phyloP scores from a whole-genome alignment of 2,888 invertebrate species.

The Pandemis heparana region DNA sequence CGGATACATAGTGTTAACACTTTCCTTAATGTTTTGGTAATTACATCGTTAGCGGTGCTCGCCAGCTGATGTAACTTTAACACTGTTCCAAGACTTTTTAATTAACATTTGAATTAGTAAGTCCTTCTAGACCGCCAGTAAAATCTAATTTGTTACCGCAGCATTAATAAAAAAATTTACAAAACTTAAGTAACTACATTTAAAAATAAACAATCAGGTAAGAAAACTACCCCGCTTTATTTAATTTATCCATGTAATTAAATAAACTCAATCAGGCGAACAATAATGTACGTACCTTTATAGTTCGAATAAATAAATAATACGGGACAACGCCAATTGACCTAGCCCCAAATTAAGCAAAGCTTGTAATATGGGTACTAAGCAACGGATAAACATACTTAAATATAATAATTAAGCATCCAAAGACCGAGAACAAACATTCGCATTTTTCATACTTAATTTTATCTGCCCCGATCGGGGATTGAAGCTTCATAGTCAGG shows the following conservation, averaged over 20 bases:
- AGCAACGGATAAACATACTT: too few species aligned
- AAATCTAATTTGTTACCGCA: background rate
- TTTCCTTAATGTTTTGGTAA: background rate
- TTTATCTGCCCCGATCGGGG: too few species aligned
- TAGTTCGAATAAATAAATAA: too few species aligned
- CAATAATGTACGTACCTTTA: background rate
- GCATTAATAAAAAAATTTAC: too few species aligned
- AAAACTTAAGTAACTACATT: background rate
- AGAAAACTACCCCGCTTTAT: background rate
- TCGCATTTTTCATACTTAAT: too few species aligned
- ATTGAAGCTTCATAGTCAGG: too few species aligned
- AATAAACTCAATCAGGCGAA: background rate
- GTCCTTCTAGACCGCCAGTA: background rate
- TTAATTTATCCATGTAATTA: background rate
- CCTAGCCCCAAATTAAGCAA: too few species aligned
- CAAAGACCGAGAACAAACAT: too few species aligned
- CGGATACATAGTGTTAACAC: constrained; percentile 15
- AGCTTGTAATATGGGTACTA: too few species aligned
- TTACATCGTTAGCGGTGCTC: background rate
- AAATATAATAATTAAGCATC: too few species aligned
- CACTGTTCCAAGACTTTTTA: background rate
- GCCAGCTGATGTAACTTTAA: background rate
- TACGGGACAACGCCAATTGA: too few species aligned
- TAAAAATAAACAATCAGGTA: background rate
- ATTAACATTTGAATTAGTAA: constrained; percentile 5